These are phyloP conservation scores for Neoaliturus tenellus DNA, from an alignment of 2,888 invertebrate genomes.

Conservation along the genomic window DNA sequence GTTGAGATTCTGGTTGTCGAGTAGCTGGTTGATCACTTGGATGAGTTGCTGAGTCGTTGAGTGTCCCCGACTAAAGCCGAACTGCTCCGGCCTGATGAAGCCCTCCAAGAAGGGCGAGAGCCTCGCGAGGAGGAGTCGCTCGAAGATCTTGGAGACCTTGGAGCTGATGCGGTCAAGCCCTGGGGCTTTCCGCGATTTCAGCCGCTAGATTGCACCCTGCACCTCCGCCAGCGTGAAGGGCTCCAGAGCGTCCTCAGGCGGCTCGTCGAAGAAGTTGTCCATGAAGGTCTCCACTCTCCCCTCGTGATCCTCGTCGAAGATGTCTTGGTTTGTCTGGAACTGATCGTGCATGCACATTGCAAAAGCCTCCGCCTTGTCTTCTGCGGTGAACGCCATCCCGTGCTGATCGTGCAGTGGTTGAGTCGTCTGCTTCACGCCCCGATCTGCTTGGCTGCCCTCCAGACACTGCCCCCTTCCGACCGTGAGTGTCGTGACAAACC, in stretches of 20 bases:
- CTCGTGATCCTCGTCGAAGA: background rate
- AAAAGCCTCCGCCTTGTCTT: conserved; percentile 8
- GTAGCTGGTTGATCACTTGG: background rate
- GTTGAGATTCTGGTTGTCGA: conserved; percentile 3
- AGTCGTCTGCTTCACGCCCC: background rate
- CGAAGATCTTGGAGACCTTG: background rate
- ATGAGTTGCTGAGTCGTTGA: background rate
- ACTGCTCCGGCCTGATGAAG: conserved; percentile 28
- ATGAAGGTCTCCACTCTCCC: background rate
- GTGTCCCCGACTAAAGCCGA: conserved; percentile 1
- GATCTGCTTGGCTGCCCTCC: background rate
- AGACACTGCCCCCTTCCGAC: background rate
- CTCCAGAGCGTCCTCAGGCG: background rate
- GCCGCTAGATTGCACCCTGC: background rate
- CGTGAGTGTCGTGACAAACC: too few relatives aligned
- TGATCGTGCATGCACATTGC: background rate
- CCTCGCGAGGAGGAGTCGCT: background rate
- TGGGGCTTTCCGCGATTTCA: background rate
- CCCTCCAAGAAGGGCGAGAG: conserved; percentile 4
- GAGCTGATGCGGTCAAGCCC: background rate
- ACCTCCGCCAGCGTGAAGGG: background rate
- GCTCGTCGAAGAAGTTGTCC: background rate
- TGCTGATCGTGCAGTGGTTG: background rate
- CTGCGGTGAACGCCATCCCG: background rate
- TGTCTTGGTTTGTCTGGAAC: conserved; percentile 6